Evolutionary conservation across 2,113 vertebrate species (phyloP).

Genomic region (Spea multiplicata): DNA sequence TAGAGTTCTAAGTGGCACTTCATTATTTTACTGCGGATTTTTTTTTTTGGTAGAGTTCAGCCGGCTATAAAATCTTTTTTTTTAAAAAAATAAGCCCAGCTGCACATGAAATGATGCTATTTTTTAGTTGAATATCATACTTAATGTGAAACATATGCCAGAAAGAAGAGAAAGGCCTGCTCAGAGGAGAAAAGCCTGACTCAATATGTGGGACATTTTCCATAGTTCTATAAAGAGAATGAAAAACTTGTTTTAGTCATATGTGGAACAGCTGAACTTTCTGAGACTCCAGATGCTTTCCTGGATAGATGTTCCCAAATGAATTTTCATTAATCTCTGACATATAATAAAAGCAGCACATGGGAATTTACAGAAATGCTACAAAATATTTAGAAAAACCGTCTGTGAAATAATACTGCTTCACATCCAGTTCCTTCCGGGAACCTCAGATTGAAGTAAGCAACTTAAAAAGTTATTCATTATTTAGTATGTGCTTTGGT

Average conservation of each 20-base stretch:
- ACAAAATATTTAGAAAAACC: conserved; percentile 42
- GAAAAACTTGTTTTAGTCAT: conserved; percentile 79
- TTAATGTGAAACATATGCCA: conserved; percentile 88
- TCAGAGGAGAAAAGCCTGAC: conserved; percentile 72
- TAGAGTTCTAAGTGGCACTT: neutral
- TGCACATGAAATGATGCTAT: conserved; percentile 75
- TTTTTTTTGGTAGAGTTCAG: conserved; percentile 54
- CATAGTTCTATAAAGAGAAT: conserved; percentile 82
- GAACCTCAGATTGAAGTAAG: conserved; percentile 17
- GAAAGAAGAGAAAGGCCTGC: conserved; percentile 76
- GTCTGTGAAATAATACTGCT: conserved; percentile 42
- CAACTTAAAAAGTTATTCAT: conserved; percentile 4
- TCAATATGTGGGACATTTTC: conserved; percentile 68
- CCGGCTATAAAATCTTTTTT: conserved; percentile 57
- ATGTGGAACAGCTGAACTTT: conserved; percentile 74
- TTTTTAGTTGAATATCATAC: conserved; percentile 85
- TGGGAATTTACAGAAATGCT: conserved; percentile 49
- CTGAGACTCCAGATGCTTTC: conserved; percentile 84
- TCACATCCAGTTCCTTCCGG: conserved; percentile 40
- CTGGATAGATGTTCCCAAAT: conserved; percentile 79
- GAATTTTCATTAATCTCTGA: conserved; percentile 59
- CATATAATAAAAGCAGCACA: conserved; percentile 55
- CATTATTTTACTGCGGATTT: neutral
- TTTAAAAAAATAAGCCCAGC: conserved; percentile 72
- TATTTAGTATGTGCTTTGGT: conserved; percentile 36